These are phyloP conservation scores for Rhogogaster chlorosoma DNA, from an alignment of 2,888 invertebrate genomes.

Conservation along the genomic window DNA sequence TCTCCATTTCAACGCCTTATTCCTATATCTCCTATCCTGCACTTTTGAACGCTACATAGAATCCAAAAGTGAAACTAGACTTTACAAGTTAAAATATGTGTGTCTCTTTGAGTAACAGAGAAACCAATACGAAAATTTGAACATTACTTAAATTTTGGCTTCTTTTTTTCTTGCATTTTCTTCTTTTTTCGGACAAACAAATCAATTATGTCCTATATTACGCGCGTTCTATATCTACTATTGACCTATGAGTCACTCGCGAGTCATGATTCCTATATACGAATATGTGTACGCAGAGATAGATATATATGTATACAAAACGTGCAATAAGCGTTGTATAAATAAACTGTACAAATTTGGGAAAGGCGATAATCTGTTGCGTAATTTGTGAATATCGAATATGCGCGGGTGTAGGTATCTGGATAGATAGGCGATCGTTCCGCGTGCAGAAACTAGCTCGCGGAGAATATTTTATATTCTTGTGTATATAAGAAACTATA, in stretches of 20 bases:
- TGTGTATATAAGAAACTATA: background rate
- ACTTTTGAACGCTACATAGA: background rate
- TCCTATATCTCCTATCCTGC: background rate
- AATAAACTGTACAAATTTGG: constrained; percentile 8
- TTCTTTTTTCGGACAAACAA: constrained; percentile 38
- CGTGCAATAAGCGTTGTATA: background rate
- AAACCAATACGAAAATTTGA: background rate
- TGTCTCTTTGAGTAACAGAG: background rate
- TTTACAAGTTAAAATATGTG: background rate
- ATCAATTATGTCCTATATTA: constrained; percentile 32
- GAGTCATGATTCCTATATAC: constrained; percentile 30
- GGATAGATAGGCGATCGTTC: background rate
- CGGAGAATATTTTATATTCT: background rate
- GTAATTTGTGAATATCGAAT: constrained; percentile 1
- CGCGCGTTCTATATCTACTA: constrained; percentile 4
- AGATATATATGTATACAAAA: background rate
- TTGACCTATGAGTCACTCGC: constrained; percentile 44
- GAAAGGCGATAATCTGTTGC: background rate
- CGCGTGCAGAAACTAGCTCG: background rate
- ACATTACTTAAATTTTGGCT: too few relatives aligned
- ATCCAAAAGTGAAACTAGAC: too few relatives aligned
- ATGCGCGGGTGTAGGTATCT: background rate
- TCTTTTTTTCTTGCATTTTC: background rate
- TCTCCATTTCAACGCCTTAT: constrained; percentile 2
- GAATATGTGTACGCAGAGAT: background rate